A percentile compares a stretch with the other conserved stretches of the same genome.
Evolutionary conservation across 2,888 invertebrate species (phyloP).

Genomic region (Tethea ocularis): DNA sequence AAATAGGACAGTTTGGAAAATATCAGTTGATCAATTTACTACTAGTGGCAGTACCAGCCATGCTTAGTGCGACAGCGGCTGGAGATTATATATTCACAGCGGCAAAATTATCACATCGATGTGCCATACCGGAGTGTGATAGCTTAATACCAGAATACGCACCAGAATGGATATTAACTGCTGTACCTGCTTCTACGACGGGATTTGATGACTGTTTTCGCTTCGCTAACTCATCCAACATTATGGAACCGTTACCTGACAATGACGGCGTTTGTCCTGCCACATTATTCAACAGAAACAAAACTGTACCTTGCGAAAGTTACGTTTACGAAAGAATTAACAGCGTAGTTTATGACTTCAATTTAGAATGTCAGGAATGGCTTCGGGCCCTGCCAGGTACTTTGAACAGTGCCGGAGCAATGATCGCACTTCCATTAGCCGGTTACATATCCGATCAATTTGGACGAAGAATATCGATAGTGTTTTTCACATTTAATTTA

Average conservation of each 20-base stretch:
- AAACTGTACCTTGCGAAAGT: slow-evolving; percentile 55
- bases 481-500: slow-evolving; percentile 70
- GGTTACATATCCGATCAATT: slow-evolving; percentile 88
- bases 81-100: slow-evolving; percentile 73
- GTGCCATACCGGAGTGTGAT: slow-evolving; percentile 65
- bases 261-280: slow-evolving; percentile 50
- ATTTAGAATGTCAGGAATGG: slow-evolving; percentile 85
- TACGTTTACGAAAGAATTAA: slow-evolving; percentile 68
- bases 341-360: slow-evolving; percentile 70
- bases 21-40: slow-evolving; percentile 63
- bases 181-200: slow-evolving; percentile 56
- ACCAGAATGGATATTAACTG: slow-evolving; percentile 64
- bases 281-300: slow-evolving; percentile 57
- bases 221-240: slow-evolving; percentile 47
- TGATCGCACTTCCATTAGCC: slow-evolving; percentile 86
- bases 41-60: slow-evolving; percentile 57
- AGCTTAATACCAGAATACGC: slow-evolving; percentile 51
- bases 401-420: slow-evolving; percentile 88
- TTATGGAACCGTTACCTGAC: slow-evolving; percentile 25
- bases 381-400: slow-evolving; percentile 89
- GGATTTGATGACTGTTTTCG: slow-evolving; percentile 68
- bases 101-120: slow-evolving; percentile 63
- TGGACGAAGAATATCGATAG: slow-evolving; percentile 65
- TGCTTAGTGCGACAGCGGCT: slow-evolving; percentile 66
- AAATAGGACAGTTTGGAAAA: slow-evolving; percentile 69